Percentiles rank a stretch among this genome's conserved stretches.
These are phyloP conservation scores for Scaptomyza parva DNA, from an alignment of 2,888 invertebrate species.

Conservation along the genomic window DNA sequence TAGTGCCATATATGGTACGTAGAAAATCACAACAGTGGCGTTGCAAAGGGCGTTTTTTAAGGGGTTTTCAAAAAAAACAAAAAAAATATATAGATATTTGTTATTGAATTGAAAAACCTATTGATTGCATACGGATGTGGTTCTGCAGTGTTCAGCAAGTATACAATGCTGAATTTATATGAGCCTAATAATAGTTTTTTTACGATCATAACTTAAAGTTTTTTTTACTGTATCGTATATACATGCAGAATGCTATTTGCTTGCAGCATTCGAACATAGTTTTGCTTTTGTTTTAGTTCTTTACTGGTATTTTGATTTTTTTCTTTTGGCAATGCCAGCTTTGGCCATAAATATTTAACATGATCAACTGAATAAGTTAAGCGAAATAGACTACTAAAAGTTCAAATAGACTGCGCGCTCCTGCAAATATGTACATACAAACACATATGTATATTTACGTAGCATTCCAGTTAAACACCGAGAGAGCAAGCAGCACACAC, in stretches of 20 bases:
- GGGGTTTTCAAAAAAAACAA: slow-evolving; percentile 8
- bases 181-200: slow-evolving; percentile 2
- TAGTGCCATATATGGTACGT: background rate
- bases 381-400: slow-evolving; percentile 7
- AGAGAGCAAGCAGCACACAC: too few relatives aligned
- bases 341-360: slow-evolving; percentile 5
- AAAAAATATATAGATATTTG: slow-evolving; percentile 16
- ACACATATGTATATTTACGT: slow-evolving; percentile 26
- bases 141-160: slow-evolving; percentile 30
- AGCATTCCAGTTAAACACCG: slow-evolving; percentile 6
- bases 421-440: slow-evolving; percentile 24
- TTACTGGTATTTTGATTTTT: background rate
- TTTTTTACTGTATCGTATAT: background rate
- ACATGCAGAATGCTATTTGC: background rate
- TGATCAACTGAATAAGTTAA: slow-evolving; percentile 2
- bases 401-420: slow-evolving; percentile 20
- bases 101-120: slow-evolving; percentile 17
- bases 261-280: background rate
- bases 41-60: slow-evolving; percentile 6
- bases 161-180: slow-evolving; percentile 15
- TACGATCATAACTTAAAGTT: slow-evolving; percentile 4
- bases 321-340: background rate
- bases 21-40: slow-evolving; percentile 20
- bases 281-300: background rate
- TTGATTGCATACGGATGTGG: slow-evolving; percentile 25